Conservation (phyloP, 2,113 vertebrate species). For the Geothlypis trichas region DNA sequence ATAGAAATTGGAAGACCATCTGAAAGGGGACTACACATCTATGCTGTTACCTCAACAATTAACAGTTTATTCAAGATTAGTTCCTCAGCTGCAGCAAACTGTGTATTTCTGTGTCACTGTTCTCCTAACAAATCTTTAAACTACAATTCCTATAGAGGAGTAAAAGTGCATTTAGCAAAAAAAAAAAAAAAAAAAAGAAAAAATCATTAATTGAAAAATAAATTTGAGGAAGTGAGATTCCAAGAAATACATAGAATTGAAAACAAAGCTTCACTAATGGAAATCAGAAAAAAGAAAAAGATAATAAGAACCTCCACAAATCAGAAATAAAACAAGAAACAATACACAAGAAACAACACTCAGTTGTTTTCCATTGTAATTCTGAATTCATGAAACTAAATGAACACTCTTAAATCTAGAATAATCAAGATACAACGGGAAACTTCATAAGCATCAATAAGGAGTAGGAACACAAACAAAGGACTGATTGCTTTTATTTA, state of each 20-base stretch:
- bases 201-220: background rate
- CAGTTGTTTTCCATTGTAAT: background rate
- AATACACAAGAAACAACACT: background rate
- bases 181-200: background rate
- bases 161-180: background rate
- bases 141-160: background rate
- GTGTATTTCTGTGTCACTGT: background rate
- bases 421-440: background rate
- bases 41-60: background rate
- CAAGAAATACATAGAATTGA: background rate
- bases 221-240: background rate
- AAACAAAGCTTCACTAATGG: background rate
- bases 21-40: background rate
- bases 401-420: background rate
- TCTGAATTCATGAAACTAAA: background rate
- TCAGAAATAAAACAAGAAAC: slow-evolving; percentile 11
- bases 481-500: background rate
- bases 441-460: background rate
- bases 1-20: background rate
- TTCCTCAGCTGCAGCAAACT: background rate
- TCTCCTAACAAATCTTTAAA: background rate
- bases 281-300: background rate
- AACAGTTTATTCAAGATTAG: background rate
- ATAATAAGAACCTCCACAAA: background rate
- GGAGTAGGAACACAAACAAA: background rate